These are phyloP conservation scores for Eucidaris tribuloides DNA, from an alignment of 35 echinoderm and acorn worm genomes.

Conservation along the genomic window DNA sequence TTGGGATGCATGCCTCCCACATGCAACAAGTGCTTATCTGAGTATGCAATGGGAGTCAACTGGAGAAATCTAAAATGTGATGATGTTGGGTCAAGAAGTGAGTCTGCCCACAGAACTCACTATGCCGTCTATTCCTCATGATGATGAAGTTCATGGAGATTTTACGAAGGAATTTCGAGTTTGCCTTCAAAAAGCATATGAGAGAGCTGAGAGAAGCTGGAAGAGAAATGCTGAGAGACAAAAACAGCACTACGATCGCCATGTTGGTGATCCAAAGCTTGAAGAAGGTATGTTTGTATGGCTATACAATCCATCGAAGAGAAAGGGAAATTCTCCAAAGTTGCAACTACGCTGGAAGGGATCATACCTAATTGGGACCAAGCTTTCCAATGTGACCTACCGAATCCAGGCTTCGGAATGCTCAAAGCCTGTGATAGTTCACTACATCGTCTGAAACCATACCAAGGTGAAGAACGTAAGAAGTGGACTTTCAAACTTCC, in stretches of 20 bases:
- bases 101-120: neutral
- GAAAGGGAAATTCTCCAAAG: no score
- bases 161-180: neutral
- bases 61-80: neutral
- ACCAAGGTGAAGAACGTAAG: neutral
- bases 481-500: no score
- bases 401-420: neutral
- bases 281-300: constrained; percentile 14
- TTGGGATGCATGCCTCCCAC: constrained; percentile 20
- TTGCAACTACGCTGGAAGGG: no score
- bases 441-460: constrained; percentile 10
- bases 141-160: neutral
- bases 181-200: neutral
- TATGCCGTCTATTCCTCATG: neutral
- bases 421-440: neutral
- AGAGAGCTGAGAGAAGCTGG: no score
- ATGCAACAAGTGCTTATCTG: constrained; percentile 12
- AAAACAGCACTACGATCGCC: no score
- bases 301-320: constrained; percentile 13
- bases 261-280: neutral
- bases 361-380: constrained; percentile 5
- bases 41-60: neutral
- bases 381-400: constrained; percentile 37
- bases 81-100: constrained; percentile 21
- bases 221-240: neutral